phyloP scores from a whole-genome alignment of 53 echinoderm and acorn worm species.

The Arbacia lixula region DNA sequence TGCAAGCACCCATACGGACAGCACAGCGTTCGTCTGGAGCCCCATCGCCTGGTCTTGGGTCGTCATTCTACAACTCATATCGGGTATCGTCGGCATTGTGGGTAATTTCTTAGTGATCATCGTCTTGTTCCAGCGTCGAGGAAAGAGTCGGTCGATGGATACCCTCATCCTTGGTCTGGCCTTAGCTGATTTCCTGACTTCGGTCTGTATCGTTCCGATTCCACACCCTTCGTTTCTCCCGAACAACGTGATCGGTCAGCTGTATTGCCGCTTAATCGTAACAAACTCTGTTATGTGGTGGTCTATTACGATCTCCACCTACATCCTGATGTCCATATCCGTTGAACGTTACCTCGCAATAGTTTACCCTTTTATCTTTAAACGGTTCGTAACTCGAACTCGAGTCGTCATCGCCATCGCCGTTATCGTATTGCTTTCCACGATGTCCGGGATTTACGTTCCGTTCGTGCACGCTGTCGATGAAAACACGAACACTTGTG shows the following conservation, averaged over 20 bases:
- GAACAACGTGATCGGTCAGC: neutral
- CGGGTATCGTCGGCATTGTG: neutral
- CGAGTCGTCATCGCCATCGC: conserved; percentile 6
- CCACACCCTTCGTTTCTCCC: neutral
- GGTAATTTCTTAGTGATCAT: conserved; percentile 25
- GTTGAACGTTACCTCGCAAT: neutral
- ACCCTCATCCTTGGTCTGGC: neutral
- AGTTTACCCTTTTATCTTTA: neutral
- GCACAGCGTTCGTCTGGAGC: conserved; percentile 20
- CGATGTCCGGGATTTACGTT: conserved; percentile 2
- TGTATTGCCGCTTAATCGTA: neutral
- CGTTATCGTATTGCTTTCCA: neutral
- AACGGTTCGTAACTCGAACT: neutral
- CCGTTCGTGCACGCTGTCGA: neutral
- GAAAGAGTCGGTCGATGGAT: conserved; percentile 7
- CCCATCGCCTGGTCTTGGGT: conserved; percentile 4
- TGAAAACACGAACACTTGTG: neutral
- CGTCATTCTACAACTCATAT: conserved; percentile 2
- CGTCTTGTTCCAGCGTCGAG: neutral
- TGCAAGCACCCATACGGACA: too few species aligned
- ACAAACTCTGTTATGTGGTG: neutral
- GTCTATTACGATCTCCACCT: neutral
- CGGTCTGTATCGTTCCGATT: neutral
- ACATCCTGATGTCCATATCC: conserved; percentile 16
- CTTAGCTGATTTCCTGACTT: conserved; percentile 25